Percentiles rank a stretch among this genome's conserved stretches.
phyloP scores from a whole-genome alignment of 2,888 invertebrate species.

The Glyphotaelius pellucidus region DNA sequence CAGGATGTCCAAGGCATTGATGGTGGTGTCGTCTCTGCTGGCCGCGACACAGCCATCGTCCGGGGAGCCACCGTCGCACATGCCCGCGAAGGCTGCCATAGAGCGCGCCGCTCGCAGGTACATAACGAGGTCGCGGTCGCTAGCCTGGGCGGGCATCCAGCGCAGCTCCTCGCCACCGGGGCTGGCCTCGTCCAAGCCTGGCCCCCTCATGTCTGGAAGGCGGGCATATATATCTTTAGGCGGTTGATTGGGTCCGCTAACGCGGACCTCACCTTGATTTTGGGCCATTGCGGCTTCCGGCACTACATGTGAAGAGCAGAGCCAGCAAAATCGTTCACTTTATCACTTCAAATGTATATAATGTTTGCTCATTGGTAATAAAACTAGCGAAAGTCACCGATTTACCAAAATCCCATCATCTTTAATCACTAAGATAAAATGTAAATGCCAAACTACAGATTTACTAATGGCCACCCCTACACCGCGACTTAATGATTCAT shows the following conservation, averaged over 20 bases:
- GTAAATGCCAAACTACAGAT: constrained; percentile 74
- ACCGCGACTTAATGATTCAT: constrained; percentile 70
- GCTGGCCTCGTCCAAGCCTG: constrained; percentile 76
- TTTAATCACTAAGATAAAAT: constrained; percentile 40
- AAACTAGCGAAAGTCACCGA: constrained; percentile 50
- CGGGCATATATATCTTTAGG: constrained; percentile 77
- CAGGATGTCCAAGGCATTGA: constrained; percentile 96
- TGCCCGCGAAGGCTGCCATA: constrained; percentile 98
- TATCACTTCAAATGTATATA: constrained; percentile 31
- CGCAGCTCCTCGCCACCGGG: constrained; percentile 89
- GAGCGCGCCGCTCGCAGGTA: constrained; percentile 97
- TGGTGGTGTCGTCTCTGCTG: constrained; percentile 97
- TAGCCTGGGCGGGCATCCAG: constrained; percentile 95
- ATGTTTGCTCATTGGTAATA: constrained; percentile 19
- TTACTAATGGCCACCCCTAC: constrained; percentile 79
- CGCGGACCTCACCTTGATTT: constrained; percentile 78
- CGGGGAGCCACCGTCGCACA: constrained; percentile 98
- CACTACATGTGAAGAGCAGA: constrained; percentile 63
- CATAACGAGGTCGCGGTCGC: constrained; percentile 97
- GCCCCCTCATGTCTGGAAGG: constrained; percentile 78
- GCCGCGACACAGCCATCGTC: constrained; percentile 98
- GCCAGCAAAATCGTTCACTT: constrained; percentile 6
- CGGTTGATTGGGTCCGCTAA: constrained; percentile 76
- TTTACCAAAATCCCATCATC: constrained; percentile 48
- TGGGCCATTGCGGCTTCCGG: constrained; percentile 75